phyloP scores from a whole-genome alignment of 2,888 invertebrate species.

The Synergus laeviventris region DNA sequence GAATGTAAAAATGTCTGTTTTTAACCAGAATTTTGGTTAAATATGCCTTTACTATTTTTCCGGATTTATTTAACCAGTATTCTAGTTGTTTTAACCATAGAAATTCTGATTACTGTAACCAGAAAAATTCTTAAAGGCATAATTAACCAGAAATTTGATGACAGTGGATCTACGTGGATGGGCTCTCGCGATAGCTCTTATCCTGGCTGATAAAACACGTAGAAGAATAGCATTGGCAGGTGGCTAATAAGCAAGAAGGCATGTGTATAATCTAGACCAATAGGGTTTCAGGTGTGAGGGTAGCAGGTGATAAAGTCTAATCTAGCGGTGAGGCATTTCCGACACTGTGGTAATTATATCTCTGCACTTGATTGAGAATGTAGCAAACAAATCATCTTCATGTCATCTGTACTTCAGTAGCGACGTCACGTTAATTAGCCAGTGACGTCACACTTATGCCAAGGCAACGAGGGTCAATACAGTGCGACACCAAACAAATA shows the following conservation, averaged over 20 bases:
- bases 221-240: constrained; percentile 16
- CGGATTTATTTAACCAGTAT: no score
- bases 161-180: no score
- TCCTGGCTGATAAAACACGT: background rate
- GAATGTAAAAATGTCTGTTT: no score
- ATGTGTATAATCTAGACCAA: constrained; percentile 7
- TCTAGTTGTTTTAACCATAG: no score
- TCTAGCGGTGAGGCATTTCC: constrained; percentile 16
- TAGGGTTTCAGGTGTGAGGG: constrained; percentile 4
- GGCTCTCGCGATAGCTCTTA: no score
- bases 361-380: constrained; percentile 36
- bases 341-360: constrained; percentile 33
- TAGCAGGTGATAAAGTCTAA: constrained; percentile 14
- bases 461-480: constrained; percentile 53
- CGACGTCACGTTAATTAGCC: constrained; percentile 53
- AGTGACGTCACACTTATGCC: constrained; percentile 54
- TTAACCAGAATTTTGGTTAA: no score
- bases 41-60: no score
- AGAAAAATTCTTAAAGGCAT: no score
- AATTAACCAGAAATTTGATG: no score
- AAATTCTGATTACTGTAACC: no score
- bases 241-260: background rate
- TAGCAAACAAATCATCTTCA: constrained; percentile 31
- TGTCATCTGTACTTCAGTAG: constrained; percentile 34
- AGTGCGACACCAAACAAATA: constrained; percentile 33